These are phyloP conservation scores for Priapulus caudatus DNA, from an alignment of 2,888 invertebrate genomes.

Conservation along the genomic window DNA sequence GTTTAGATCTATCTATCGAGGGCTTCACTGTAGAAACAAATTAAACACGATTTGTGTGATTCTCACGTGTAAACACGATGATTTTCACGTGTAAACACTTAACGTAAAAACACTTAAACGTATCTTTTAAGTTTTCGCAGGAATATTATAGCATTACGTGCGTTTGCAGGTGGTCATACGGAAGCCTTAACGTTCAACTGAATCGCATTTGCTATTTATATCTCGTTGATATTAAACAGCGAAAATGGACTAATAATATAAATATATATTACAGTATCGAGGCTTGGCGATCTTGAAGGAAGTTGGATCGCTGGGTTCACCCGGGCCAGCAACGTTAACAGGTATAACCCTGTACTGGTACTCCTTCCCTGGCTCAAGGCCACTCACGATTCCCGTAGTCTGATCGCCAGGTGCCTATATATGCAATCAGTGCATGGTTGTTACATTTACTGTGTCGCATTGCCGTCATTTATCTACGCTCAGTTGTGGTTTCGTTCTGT, in stretches of 20 bases:
- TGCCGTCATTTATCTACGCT: too few species aligned
- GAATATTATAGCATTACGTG: too few species aligned
- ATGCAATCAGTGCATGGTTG: too few species aligned
- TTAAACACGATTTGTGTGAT: neutral
- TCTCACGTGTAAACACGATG: too few species aligned
- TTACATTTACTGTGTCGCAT: too few species aligned
- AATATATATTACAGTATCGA: conserved; percentile 23
- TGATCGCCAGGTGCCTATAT: conserved; percentile 1
- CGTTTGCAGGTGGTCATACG: too few species aligned
- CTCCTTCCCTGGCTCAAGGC: neutral
- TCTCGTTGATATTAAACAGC: neutral
- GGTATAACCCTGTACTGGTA: conserved; percentile 27
- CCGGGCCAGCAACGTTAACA: conserved; percentile 34
- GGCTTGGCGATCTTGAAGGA: conserved; percentile 30
- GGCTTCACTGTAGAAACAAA: conserved; percentile 63
- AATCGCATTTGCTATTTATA: too few species aligned
- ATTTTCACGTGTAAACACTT: too few species aligned
- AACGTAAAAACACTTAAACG: too few species aligned
- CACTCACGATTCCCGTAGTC: neutral
- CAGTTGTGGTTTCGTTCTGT: too few species aligned
- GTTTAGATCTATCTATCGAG: conserved; percentile 76
- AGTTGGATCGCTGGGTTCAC: conserved; percentile 33
- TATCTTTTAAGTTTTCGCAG: too few species aligned
- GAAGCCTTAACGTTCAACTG: too few species aligned
- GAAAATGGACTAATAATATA: conserved; percentile 8